Percentiles rank a stretch among this genome's conserved stretches.
Conservation (phyloP, 2,113 vertebrate genomes). For the Oryzias celebensis region DNA sequence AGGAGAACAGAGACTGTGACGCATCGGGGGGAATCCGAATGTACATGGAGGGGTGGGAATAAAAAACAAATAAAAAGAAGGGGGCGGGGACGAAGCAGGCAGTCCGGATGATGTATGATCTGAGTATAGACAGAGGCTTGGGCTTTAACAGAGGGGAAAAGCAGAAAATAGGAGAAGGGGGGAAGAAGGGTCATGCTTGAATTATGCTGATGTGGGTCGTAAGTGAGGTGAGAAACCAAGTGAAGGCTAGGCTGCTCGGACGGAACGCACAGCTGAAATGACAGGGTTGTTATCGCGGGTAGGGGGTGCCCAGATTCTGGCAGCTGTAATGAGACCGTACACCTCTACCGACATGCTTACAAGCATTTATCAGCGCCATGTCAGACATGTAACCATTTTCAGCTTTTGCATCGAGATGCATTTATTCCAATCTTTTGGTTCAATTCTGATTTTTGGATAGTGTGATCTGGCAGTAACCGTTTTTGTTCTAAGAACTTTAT, state of each 20-base stretch:
- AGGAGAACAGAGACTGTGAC: conserved; percentile 9
- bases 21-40: conserved; percentile 35
- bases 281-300: conserved; percentile 61
- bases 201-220: conserved; percentile 77
- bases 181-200: conserved; percentile 73
- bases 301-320: conserved; percentile 38
- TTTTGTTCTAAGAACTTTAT: too few species aligned
- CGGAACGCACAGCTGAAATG: conserved; percentile 41
- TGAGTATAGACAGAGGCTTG: conserved; percentile 55
- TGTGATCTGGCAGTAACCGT: too few species aligned
- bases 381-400: too few species aligned
- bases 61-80: conserved; percentile 12
- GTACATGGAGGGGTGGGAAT: conserved; percentile 43
- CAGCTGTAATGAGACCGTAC: conserved; percentile 10
- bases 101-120: conserved; percentile 77
- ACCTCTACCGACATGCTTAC: conserved; percentile 7
- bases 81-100: conserved; percentile 35
- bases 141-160: conserved; percentile 61
- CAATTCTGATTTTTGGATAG: too few species aligned
- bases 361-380: too few species aligned
- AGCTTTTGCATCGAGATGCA: too few species aligned
- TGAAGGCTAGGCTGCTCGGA: conserved; percentile 34
- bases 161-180: conserved; percentile 65
- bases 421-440: too few species aligned
- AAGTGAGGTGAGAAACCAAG: conserved; percentile 47